phyloP scores from a whole-genome alignment of 1,140 invertebrate species.

The Calliphora vicina region DNA sequence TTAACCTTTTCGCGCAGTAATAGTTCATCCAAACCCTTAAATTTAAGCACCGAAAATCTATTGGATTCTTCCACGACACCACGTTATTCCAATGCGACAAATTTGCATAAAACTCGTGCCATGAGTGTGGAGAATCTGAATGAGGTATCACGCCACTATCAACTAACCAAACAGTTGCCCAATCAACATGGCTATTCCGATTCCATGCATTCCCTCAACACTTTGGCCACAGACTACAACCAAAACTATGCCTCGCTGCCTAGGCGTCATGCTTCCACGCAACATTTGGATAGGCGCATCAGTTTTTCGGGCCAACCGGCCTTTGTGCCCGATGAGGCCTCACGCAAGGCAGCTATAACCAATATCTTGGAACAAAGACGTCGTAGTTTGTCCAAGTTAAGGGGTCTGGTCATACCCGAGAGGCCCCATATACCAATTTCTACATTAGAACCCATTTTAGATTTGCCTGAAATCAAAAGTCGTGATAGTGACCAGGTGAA shows the following conservation, averaged over 20 bases:
- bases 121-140: slow-evolving; percentile 62
- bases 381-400: slow-evolving; percentile 81
- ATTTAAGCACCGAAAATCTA: slow-evolving; percentile 68
- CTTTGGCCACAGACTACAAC: slow-evolving; percentile 37
- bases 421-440: slow-evolving; percentile 67
- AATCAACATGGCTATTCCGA: slow-evolving; percentile 46
- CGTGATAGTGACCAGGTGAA: slow-evolving; percentile 59
- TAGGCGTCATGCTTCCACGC: slow-evolving; percentile 46
- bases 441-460: slow-evolving; percentile 65
- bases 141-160: slow-evolving; percentile 56
- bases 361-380: slow-evolving; percentile 76
- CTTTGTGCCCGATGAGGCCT: slow-evolving; percentile 50
- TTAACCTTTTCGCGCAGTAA: slow-evolving; percentile 37
- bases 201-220: slow-evolving; percentile 57
- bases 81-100: not conserved
- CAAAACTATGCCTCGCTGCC: slow-evolving; percentile 60
- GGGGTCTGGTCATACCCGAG: slow-evolving; percentile 87
- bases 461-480: slow-evolving; percentile 84
- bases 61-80: slow-evolving; percentile 52
- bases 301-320: slow-evolving; percentile 64
- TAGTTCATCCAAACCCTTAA: slow-evolving; percentile 51
- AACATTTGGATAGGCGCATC: slow-evolving; percentile 64
- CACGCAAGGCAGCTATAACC: slow-evolving; percentile 57
- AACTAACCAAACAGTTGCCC: slow-evolving; percentile 54
- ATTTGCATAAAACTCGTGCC: slow-evolving; percentile 53